Evolutionary conservation across 2,888 invertebrate species (phyloP), one percentile per base, ranked within the genome.

Genomic region (Ormyrus thymus): DNA sequence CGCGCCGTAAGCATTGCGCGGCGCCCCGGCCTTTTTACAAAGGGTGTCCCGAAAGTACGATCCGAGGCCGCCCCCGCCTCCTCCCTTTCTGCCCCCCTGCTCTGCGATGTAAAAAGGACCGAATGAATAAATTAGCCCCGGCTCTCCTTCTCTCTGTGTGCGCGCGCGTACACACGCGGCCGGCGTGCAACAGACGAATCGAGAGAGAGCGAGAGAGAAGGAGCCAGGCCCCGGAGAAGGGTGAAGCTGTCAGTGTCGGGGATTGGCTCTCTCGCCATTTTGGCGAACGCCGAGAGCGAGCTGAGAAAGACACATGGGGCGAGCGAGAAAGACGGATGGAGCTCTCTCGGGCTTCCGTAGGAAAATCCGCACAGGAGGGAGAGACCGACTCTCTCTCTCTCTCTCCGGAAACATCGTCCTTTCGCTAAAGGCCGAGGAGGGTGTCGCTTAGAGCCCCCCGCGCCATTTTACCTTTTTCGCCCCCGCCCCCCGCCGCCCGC

Each of bases 91-190:
- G 83, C 86, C 86, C 85, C 85, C 85, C 84, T 87, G 83, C 85
- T 86, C 83, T 76, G 81, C 84, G 83, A 83, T 85, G 87, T 87
- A 88, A 87, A 88, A 87, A 87, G 88, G 86, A 88, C 85, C 87
- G 87, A 88, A 88, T 88, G 88, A 88, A 88, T 88, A 88, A 88
- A 88, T 88, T 88, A 88, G 88, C 86, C 85, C 81, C 72, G 62
- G 68, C 82, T 64, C 74, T 76, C 69, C 55, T 69, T 76, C 66
- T 9, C 46, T 53, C 65, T 50, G 51, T 13, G 59, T 62, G 56
- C 65, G 15, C 46, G 13, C 9, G 51, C 65, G 51, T 46, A 7
- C 15, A 11, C 46, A 13, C 55, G 56, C 9, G 48, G 48, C n/a
- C 15, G 50, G 56, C 51, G 80, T 81, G 81, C 80, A 80, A 75